Evolutionary conservation across 1,140 invertebrate genomes (phyloP), one percentile per base, ranked within the genome.

Genomic region (Epicauta chinensis): DNA sequence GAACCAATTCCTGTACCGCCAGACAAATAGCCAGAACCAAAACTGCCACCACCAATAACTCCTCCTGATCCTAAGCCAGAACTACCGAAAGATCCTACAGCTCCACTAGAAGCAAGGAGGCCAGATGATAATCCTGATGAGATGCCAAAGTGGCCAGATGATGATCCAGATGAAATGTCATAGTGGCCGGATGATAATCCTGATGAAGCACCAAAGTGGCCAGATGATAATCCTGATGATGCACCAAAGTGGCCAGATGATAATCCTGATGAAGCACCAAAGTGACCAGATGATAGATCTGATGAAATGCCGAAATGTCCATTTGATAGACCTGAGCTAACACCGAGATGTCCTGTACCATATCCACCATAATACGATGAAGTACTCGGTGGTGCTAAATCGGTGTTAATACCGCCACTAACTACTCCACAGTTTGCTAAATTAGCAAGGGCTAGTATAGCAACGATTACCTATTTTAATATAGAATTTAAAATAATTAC

Each of bases 381-480:
- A 7, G 47, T 15, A 34, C 42, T 11, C 11, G 63, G 63, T 30
- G 63, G 63, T 30, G 48, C 55, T 17, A 65, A 46, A 16, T 53
- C 55, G 11, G 34, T 43, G 42, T 52, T 53, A 30, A 53, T 29
- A 35, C 51, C 54, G 53, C 58, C 61, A 37, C 12, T 44, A 39
- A 58, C 36, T 40, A 60, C 30, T 52, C 60, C 60, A 46, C 60
- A 59, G 14, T 57, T 48, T 48, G 47, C 55, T 37, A 54, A 23
- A 31, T 53, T 41, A 34, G 55, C 51, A 45, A 58, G 17, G 50
- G 56, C 58, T 42, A 64, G 50, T 54, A 58, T 31, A 14, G 49
- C 51, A 30, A 49, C 53, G 31, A 64, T 12, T 37, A 54, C 44
- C 60, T 62, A 53, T 12, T 60, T 59, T n/a, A 44, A 55, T 15